Percentiles rank a stretch among this genome's conserved stretches.
phyloP scores from a whole-genome alignment of 2,888 invertebrate genomes.

The Hyalella azteca region DNA sequence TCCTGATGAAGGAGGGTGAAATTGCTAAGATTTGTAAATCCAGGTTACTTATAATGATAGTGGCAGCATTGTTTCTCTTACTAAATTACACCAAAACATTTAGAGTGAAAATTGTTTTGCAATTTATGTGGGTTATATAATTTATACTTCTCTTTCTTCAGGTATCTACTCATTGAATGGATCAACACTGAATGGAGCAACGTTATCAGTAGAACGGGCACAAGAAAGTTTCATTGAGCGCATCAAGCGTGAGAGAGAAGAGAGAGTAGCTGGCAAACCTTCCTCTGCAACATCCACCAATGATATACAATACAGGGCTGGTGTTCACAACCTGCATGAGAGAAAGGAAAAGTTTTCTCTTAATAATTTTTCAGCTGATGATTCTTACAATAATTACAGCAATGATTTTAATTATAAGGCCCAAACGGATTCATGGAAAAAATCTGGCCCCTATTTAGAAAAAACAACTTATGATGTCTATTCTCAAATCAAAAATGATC shows the following conservation, averaged over 20 bases:
- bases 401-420: no score
- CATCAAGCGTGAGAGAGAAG: constrained; percentile 49
- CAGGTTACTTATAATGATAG: not conserved
- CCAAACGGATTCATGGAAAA: no score
- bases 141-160: constrained; percentile 25
- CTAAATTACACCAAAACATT: not conserved
- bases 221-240: constrained; percentile 56
- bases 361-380: no score
- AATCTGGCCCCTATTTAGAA: no score
- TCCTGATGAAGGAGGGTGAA: not conserved
- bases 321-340: no score
- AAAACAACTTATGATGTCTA: no score
- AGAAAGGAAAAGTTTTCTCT: no score
- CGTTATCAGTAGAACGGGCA: constrained; percentile 49
- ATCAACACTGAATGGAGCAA: constrained; percentile 38
- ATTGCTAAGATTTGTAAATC: not conserved
- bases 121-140: not conserved
- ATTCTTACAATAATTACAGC: no score
- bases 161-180: constrained; percentile 50
- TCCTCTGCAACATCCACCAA: no score
- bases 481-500: no score
- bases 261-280: not conserved
- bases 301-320: no score
- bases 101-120: no score
- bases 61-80: not conserved